Percentiles rank a stretch among this genome's conserved stretches.
phyloP scores from a whole-genome alignment of 2,113 vertebrate genomes.

The Myotis brandtii region DNA sequence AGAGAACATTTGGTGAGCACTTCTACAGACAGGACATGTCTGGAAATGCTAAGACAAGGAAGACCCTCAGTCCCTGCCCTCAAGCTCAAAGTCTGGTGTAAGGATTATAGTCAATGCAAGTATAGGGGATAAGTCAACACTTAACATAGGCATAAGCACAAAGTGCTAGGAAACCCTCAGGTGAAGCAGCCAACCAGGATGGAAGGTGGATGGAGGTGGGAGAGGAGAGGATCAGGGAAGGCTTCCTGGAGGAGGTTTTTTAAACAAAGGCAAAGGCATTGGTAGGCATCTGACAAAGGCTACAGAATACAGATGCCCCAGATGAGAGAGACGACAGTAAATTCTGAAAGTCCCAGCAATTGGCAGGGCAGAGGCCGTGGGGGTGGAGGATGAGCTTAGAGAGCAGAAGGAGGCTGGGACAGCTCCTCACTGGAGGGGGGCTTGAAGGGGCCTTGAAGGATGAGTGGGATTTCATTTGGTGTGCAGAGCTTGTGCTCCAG shows the following conservation, averaged over 20 bases:
- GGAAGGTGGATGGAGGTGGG: background rate
- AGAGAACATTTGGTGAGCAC: background rate
- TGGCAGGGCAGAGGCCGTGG: background rate
- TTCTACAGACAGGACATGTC: background rate
- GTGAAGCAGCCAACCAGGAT: background rate
- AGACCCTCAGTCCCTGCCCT: background rate
- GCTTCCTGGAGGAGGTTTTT: constrained; percentile 34
- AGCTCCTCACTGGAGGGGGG: background rate
- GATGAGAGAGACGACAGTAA: background rate
- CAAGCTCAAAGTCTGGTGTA: background rate
- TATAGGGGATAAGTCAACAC: too few species aligned
- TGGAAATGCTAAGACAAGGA: constrained; percentile 1
- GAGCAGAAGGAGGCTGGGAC: background rate
- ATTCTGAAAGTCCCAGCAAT: constrained; percentile 12
- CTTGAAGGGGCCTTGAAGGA: background rate
- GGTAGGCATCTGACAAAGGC: background rate
- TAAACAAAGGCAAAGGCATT: background rate
- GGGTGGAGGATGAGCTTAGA: background rate
- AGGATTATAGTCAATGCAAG: background rate
- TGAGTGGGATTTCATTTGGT: background rate
- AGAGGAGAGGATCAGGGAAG: background rate
- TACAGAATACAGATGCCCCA: background rate
- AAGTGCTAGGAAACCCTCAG: background rate
- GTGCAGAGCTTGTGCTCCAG: background rate
- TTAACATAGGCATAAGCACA: background rate